Conservation (phyloP, 1,140 invertebrate species). For the Eumeta japonica region DNA sequence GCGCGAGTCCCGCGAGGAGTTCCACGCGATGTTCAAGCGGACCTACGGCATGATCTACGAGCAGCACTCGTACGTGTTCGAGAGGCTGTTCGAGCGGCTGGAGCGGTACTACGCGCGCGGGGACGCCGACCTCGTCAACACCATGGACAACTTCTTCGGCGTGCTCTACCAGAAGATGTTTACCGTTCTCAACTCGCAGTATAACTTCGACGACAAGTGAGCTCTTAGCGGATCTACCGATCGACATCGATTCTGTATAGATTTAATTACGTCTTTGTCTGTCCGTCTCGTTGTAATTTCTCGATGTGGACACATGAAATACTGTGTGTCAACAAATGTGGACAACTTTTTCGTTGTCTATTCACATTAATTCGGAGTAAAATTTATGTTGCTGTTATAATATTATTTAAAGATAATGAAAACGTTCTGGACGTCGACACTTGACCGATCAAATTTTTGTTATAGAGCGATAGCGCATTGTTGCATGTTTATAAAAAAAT, state of each 20-base stretch:
- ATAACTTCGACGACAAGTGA: slow-evolving; percentile 83
- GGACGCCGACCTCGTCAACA: slow-evolving; percentile 75
- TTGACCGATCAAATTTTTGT: no score
- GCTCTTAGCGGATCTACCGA: no score
- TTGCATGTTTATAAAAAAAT: no score
- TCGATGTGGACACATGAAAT: no score
- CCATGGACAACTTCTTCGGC: slow-evolving; percentile 91
- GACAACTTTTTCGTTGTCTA: no score
- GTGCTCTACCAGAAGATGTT: slow-evolving; percentile 96
- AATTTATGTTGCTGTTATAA: no score
- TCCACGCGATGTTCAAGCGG: slow-evolving; percentile 91
- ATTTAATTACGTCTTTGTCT: slow-evolving; percentile 4
- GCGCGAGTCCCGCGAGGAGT: slow-evolving; percentile 77
- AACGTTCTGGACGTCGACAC: no score
- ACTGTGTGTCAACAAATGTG: no score
- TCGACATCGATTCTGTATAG: no score
- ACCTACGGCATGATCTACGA: slow-evolving; percentile 96
- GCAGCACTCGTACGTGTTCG: slow-evolving; percentile 90
- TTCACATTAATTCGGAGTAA: no score
- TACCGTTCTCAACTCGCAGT: slow-evolving; percentile 87
- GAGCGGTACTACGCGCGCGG: slow-evolving; percentile 87
- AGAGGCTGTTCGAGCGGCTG: slow-evolving; percentile 85
- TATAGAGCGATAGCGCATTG: no score
- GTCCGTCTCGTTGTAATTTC: neutral
- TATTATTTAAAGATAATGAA: no score